Base-by-base conservation (phyloP, 2,888 invertebrate species). In the Cheilosia vulpina region DNA sequence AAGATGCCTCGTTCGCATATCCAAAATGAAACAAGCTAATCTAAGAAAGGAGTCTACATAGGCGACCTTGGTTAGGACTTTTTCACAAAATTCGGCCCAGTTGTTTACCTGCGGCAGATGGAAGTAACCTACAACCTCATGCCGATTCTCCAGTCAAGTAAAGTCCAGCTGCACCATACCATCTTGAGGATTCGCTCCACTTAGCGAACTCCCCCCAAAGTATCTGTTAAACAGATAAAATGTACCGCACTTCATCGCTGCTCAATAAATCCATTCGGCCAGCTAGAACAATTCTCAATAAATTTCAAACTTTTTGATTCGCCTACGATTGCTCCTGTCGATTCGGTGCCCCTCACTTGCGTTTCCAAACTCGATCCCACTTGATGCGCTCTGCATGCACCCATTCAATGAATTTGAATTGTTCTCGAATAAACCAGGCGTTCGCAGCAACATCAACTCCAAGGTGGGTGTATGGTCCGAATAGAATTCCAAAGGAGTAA, bases 211-310 rank as follows among this genome's bases (percentile, higher is more conserved):
- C 55, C 80, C 65, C 69, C 83, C 45, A 76, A 81, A 77, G 81
- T 85, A 85, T 85, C 85, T 81, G 85, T 62, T 85, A 77, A 81
- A 72, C 76, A 72, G 81, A 85, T 81, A 77, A 81, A 85, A 85
- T 85, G 68, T 24, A 81, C 85, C 85, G 72, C 85, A 76, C 81
- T 72, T 68, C 57, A 45, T 47, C 60, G 62, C 31, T 62, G 76
- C 71, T 80, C 81, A 81, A 85, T 85, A 81, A 85, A 85, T 85
- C 81, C 81, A 41, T 72, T 77, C 38, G 52, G 66, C 68, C 81
- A 76, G 76, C 81, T 76, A 75, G 76, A 85, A 85, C 84, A 85
- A 81, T 81, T 85, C 85, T 21, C 81, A 85, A 85, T 85, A 85
- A 85, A 85, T 85, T 81, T 81, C 66, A 60, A 72, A 76, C 17